A percentile compares a stretch with the other conserved stretches of the same genome.
phyloP scores from a whole-genome alignment of 1,140 invertebrate species.

The Hypothenemus hampei region DNA sequence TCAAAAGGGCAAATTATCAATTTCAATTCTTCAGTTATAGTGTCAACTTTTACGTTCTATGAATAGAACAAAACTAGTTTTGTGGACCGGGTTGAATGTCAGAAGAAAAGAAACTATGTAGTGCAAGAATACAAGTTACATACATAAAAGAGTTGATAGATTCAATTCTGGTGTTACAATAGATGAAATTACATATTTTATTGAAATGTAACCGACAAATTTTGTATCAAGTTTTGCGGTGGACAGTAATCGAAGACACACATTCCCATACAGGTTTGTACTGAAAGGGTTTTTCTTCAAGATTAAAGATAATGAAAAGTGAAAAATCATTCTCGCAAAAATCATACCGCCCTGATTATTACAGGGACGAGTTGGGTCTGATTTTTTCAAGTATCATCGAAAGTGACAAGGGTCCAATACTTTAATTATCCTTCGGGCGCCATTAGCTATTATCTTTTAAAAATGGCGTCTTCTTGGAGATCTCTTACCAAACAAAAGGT shows the following conservation, averaged over 20 bases:
- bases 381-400: slow-evolving; percentile 12
- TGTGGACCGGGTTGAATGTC: slow-evolving; percentile 9
- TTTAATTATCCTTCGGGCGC: slow-evolving; percentile 15
- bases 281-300: background rate
- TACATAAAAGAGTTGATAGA: slow-evolving; percentile 22
- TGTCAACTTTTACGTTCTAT: too few relatives aligned
- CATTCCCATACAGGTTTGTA: too few relatives aligned
- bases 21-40: too few relatives aligned
- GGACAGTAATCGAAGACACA: background rate
- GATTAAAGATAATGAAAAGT: background rate
- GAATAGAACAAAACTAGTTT: slow-evolving; percentile 27
- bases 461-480: slow-evolving; percentile 2
- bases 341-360: background rate
- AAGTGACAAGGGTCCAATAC: slow-evolving; percentile 20
- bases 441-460: slow-evolving; percentile 22
- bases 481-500: too few relatives aligned
- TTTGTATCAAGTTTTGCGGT: slow-evolving; percentile 15
- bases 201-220: slow-evolving; percentile 23
- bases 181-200: slow-evolving; percentile 28
- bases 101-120: slow-evolving; percentile 18
- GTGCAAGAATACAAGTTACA: too few relatives aligned
- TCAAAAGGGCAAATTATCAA: background rate
- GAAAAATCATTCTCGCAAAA: background rate
- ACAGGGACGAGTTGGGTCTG: background rate
- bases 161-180: slow-evolving; percentile 22